Percentiles rank a stretch among this genome's conserved stretches.
phyloP scores from a whole-genome alignment of 2,113 vertebrate species.

The Pelmatolapia mariae region DNA sequence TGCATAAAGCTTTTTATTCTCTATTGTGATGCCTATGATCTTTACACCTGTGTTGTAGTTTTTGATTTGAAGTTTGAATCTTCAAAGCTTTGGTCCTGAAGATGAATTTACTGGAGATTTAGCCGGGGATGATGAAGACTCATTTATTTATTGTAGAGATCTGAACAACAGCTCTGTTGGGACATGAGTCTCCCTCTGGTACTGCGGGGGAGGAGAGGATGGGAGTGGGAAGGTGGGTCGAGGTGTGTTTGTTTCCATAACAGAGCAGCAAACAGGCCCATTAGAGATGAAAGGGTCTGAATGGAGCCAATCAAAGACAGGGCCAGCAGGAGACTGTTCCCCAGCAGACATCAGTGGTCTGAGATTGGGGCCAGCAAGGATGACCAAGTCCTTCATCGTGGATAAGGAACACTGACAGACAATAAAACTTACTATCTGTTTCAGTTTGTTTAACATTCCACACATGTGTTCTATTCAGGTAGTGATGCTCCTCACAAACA shows the following conservation, averaged over 20 bases:
- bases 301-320: slow-evolving; percentile 67
- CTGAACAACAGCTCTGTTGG: neutral
- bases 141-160: neutral
- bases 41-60: neutral
- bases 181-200: slow-evolving; percentile 5
- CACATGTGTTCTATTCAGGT: neutral
- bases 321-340: slow-evolving; percentile 47
- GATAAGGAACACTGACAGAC: neutral
- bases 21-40: neutral
- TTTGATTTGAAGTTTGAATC: neutral
- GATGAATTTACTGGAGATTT: neutral
- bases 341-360: slow-evolving; percentile 54
- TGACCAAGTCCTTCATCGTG: neutral
- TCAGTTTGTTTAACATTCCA: neutral
- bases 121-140: neutral
- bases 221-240: neutral
- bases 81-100: neutral
- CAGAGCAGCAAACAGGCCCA: slow-evolving; percentile 74
- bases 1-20: neutral
- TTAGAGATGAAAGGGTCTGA: slow-evolving; percentile 75
- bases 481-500: neutral
- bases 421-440: neutral
- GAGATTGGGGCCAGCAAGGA: neutral
- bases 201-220: neutral
- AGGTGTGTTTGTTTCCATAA: slow-evolving; percentile 67